Conservation (phyloP, 2,113 vertebrate genomes). For the Hepsetus odoe region DNA sequence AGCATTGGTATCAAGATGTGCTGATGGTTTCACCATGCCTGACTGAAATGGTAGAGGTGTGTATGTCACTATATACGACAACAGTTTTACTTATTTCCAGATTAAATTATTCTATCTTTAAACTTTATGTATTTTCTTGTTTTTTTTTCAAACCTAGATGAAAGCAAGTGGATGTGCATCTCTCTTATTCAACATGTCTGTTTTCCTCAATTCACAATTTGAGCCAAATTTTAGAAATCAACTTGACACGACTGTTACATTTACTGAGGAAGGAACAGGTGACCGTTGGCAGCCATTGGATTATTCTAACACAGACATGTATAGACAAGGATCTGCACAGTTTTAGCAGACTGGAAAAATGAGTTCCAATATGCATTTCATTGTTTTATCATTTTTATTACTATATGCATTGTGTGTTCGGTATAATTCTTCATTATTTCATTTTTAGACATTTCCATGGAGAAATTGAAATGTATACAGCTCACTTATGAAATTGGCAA, state of each 20-base stretch:
- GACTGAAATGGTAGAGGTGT: constrained; percentile 3
- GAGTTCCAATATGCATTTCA: neutral
- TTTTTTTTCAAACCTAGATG: constrained; percentile 20
- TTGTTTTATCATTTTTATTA: neutral
- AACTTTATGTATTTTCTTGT: neutral
- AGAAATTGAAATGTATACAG: accelerated
- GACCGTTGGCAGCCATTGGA: neutral
- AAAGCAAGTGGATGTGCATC: neutral
- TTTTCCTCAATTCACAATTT: constrained; percentile 46
- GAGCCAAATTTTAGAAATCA: neutral
- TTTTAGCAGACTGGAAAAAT: no score
- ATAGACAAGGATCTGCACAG: no score
- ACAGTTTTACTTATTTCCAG: no score
- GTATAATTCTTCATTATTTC: no score
- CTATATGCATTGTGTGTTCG: neutral
- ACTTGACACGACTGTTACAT: neutral
- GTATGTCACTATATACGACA: no score
- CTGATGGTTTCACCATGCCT: constrained; percentile 24
- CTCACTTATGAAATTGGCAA: constrained; percentile 65
- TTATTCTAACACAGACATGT: no score
- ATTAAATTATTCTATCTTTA: no score
- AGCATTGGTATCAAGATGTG: accelerated
- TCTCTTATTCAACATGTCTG: constrained; percentile 10
- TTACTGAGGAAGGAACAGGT: constrained; percentile 72
- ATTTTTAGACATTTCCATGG: neutral